Base-by-base conservation (phyloP, 2,113 vertebrate species). In the Mustela lutreola region DNA sequence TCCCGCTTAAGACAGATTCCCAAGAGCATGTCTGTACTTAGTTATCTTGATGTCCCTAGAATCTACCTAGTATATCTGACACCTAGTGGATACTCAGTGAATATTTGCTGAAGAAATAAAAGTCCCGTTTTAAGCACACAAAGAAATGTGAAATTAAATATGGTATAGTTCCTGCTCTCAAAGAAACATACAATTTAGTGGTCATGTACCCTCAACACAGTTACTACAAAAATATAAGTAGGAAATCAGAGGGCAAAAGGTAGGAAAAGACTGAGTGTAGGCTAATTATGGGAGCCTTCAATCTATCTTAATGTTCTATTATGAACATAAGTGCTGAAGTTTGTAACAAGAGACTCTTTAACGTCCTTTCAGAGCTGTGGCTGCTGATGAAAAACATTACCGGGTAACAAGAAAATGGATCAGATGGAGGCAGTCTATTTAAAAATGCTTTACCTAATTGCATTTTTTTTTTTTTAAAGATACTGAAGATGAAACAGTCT, bases 11-110 rank as follows among this genome's bases (percentile, higher is more conserved):
- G 65, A 71, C 48, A 87, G 53, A 82, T 16, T 89, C 4, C 33
- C 5, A 87, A 16, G 10, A 18, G 60, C 39, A 62, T 12, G 36
- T 39, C 21, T 76, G 15, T 67, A 24, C 75, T 88, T 86, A 36
- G 53, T 86, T 91, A 93, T 78, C 33, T 76, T 91, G 26, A 9
- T 42, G 71, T 96, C n/a, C 22, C 0, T 62, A 95, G 76, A 84
- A 78, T 91, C 42, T 75, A 89, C 78, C 81, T 95, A 71, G 45
- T 94, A 82, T 84, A 70, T 95, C 65, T 98, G 97, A 98, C 95
- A 98, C 73, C 97, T 97, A 97, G 95, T 97, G 97, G 97, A 96
- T 89, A 95, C 11, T 63, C 48, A 90, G 21, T 76, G 87, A 96
- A 63, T 94, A 96, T 76, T 53, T 87, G 31, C 67, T 90, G 26